Conservation (phyloP, 2,888 invertebrate genomes). For the Junonia oenone region DNA sequence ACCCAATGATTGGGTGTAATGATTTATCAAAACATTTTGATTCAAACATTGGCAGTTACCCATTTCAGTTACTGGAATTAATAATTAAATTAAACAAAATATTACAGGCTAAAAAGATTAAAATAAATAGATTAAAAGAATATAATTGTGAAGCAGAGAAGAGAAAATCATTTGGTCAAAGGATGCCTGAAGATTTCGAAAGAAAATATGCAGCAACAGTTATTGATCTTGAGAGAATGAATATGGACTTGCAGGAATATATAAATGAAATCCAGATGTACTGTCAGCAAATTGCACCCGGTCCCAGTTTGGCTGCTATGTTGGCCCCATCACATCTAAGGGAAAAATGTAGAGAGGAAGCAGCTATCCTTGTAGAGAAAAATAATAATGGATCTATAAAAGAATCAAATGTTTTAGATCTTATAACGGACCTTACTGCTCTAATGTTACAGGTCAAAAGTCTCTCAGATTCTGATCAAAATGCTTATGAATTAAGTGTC, state of each 20-base stretch:
- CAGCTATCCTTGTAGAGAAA: slow-evolving; percentile 87
- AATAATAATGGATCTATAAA: slow-evolving; percentile 82
- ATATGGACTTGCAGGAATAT: slow-evolving; percentile 91
- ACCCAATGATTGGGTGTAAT: slow-evolving; percentile 83
- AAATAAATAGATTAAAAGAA: slow-evolving; percentile 88
- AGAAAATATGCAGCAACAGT: slow-evolving; percentile 92
- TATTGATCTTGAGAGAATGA: slow-evolving; percentile 94
- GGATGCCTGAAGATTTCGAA: slow-evolving; percentile 92
- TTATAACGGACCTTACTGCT: slow-evolving; percentile 93
- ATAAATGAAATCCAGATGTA: slow-evolving; percentile 91
- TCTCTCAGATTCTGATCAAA: slow-evolving; percentile 87
- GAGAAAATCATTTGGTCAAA: slow-evolving; percentile 87
- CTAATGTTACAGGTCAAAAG: slow-evolving; percentile 93
- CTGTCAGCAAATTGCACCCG: slow-evolving; percentile 92
- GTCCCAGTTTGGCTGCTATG: slow-evolving; percentile 91
- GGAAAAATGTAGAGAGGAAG: slow-evolving; percentile 92
- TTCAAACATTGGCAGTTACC: slow-evolving; percentile 86
- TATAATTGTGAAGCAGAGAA: slow-evolving; percentile 96
- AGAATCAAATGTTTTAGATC: slow-evolving; percentile 83
- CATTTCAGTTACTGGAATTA: slow-evolving; percentile 89
- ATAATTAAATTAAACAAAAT: slow-evolving; percentile 93
- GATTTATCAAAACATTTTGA: slow-evolving; percentile 67
- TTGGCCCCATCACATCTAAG: slow-evolving; percentile 92
- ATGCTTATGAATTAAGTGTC: slow-evolving; percentile 93
- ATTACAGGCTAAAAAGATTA: slow-evolving; percentile 88